Evolutionary conservation across 2,888 invertebrate genomes (phyloP), one percentile per base, ranked within the genome.

Genomic region (Geophilus truncorum): DNA sequence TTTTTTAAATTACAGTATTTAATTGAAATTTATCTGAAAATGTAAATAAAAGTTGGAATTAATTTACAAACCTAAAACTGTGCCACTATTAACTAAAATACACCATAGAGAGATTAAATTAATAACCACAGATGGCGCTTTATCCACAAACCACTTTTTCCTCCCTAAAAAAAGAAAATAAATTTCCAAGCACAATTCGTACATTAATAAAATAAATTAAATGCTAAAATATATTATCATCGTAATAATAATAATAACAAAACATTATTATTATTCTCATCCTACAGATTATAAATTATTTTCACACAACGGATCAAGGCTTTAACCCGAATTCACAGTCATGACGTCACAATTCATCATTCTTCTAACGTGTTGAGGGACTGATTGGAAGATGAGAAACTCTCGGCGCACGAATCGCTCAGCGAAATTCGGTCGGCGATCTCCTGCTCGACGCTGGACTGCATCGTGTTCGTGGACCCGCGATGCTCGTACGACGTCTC

Each of bases 391-490:
- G 81, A 70, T 57, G 85, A 84, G 78, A 82, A 84, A 81, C 84
- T 84, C 57, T 83, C 84, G 15, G 84, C 85, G 77, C 84, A 85
- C 28, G 85, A 85, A 80, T 85, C 85, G 77, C 84, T 84, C 77
- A 85, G 81, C 1, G 84, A 84, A 25, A 84, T 79, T 45, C 82
- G 82, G 15, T 82, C 83, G 25, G 82, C 83, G 12, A 79, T 82
- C 77, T 84, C 84, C 80, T 83, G 82, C 30, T 84, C 84, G 7
- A 36, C 32, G 1, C 30, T 23, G 6, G 75, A 30, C 75, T 23
- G 75, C 18, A 45, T n/a, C 5, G 45, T 45, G 45, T 45, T 45
- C 45, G 45, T 45, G 3, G 45, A 45, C 12, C 45, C 45, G 18
- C 15, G 45, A 45, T 45, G 45, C 15, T 45, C 45, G 6, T 45